Percentiles rank a stretch among this genome's conserved stretches.
Evolutionary conservation across 2,797 vertebrate genomes (phyloP).

Genomic region (Tapera naevia): DNA sequence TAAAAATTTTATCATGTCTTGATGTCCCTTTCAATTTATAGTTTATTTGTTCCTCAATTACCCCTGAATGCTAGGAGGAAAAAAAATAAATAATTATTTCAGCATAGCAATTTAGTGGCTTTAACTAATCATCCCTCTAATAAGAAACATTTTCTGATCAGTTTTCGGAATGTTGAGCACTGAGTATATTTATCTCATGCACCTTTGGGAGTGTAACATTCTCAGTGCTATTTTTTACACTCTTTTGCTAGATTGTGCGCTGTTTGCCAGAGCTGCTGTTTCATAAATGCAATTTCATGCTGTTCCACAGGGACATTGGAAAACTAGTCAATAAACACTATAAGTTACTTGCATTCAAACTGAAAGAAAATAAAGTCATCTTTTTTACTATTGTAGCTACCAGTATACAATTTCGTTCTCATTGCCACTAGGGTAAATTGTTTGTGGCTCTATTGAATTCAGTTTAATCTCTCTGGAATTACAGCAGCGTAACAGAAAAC

Average conservation of each 20-base stretch:
- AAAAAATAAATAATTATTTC: not conserved
- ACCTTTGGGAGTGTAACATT: not conserved
- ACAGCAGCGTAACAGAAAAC: not conserved
- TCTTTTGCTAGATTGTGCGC: not conserved
- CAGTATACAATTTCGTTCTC: not conserved
- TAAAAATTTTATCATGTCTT: not conserved
- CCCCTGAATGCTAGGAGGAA: not conserved
- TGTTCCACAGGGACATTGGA: not conserved
- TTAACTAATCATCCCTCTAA: not conserved
- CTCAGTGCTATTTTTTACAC: not conserved
- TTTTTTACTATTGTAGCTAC: not conserved
- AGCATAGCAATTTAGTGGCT: not conserved
- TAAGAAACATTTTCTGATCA: not conserved
- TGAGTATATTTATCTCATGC: not conserved
- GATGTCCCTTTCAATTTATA: not conserved
- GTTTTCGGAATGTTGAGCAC: not conserved
- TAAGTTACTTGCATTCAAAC: slow-evolving; percentile 1
- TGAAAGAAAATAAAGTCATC: not conserved
- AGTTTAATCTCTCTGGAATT: not conserved
- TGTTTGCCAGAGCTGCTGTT: slow-evolving; percentile 18
- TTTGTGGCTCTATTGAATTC: not conserved
- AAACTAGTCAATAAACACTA: not conserved
- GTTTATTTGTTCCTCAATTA: not conserved
- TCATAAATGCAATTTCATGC: slow-evolving; percentile 3
- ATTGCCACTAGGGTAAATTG: not conserved